These are phyloP conservation scores for Haliclona indistincta DNA, from an alignment of 37 sponge, comb jelly and placozoan genomes.

Conservation along the genomic window DNA sequence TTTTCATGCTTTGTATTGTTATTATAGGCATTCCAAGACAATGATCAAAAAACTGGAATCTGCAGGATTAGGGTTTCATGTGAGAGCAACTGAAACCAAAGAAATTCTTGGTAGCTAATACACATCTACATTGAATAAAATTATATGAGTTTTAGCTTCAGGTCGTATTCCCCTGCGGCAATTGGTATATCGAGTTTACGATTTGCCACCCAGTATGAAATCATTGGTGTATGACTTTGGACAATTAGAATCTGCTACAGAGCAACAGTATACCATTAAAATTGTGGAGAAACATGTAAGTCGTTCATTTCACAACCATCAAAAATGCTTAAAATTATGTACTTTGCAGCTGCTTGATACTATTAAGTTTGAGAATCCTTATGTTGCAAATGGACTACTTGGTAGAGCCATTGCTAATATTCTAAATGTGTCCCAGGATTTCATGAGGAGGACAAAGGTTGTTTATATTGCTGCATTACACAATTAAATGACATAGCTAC, in stretches of 20 bases:
- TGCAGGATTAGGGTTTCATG: conserved; percentile 88
- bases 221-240: conserved; percentile 91
- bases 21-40: conserved; percentile 64
- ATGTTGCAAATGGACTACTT: conserved; percentile 32
- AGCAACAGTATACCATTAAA: conserved; percentile 43
- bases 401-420: conserved; percentile 31
- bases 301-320: not conserved
- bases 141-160: not conserved
- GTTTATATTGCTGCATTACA: not conserved
- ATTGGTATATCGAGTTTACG: conserved; percentile 82
- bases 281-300: conserved; percentile 66
- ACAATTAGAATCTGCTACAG: conserved; percentile 47
- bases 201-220: conserved; percentile 72
- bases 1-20: not conserved
- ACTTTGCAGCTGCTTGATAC: too few relatives aligned
- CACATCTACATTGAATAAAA: not conserved
- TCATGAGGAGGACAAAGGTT: conserved; percentile 77
- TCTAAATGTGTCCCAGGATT: conserved; percentile 64
- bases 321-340: not conserved
- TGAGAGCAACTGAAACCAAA: conserved; percentile 16
- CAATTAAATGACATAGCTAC: not conserved
- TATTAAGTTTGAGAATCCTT: too few relatives aligned
- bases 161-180: conserved; percentile 74
- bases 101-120: conserved; percentile 62
- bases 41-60: conserved; percentile 86